Percentiles rank a stretch among this genome's conserved stretches.
phyloP scores from a whole-genome alignment of 2,888 invertebrate genomes.

The Dasysyrphus albostriatus region DNA sequence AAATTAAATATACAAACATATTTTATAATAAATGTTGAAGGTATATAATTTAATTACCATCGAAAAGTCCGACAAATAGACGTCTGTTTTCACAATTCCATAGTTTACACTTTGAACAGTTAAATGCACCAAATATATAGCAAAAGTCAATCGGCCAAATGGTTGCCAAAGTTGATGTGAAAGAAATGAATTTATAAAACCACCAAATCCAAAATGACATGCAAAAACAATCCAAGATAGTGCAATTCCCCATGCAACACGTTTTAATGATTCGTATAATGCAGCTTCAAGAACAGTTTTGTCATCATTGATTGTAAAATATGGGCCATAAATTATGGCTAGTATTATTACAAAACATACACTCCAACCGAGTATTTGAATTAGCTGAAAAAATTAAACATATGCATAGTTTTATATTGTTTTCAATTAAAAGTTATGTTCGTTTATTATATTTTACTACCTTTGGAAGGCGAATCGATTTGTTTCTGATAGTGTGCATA shows the following conservation, averaged over 20 bases:
- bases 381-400: slow-evolving; percentile 32
- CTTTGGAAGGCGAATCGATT: slow-evolving; percentile 78
- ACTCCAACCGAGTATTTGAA: slow-evolving; percentile 81
- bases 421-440: not conserved
- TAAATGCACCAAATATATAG: slow-evolving; percentile 75
- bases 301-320: slow-evolving; percentile 79
- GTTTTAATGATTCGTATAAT: slow-evolving; percentile 80
- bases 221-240: slow-evolving; percentile 83
- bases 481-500: slow-evolving; percentile 79
- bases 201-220: slow-evolving; percentile 82
- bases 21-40: not conserved
- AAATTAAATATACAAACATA: too few species aligned
- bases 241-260: slow-evolving; percentile 80
- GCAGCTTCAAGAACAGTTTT: slow-evolving; percentile 80
- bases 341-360: slow-evolving; percentile 79
- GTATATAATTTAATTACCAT: slow-evolving; percentile 43
- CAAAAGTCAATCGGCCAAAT: slow-evolving; percentile 80
- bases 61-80: slow-evolving; percentile 58
- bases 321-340: slow-evolving; percentile 81
- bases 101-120: slow-evolving; percentile 56
- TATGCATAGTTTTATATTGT: too few species aligned
- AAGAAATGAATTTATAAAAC: slow-evolving; percentile 81
- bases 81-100: slow-evolving; percentile 48
- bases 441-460: slow-evolving; percentile 78
- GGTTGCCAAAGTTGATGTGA: slow-evolving; percentile 82